Conservation (phyloP, 2,797 vertebrate species). For the Amblyraja radiata region DNA sequence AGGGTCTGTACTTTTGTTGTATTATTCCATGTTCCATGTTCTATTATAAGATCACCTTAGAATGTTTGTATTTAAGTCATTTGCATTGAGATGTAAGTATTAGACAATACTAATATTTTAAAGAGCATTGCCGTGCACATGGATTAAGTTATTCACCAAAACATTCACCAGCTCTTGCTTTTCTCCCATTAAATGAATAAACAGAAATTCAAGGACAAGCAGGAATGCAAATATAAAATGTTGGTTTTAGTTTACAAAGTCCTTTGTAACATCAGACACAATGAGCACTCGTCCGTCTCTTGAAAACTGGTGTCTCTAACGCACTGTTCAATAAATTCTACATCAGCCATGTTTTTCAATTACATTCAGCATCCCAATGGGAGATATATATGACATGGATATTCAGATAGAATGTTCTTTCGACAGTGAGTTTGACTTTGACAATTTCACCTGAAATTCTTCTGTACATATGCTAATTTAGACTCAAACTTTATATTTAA, state of each 20-base stretch:
- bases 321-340: not conserved
- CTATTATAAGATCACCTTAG: not conserved
- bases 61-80: not conserved
- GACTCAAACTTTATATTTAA: no score
- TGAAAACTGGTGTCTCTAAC: not conserved
- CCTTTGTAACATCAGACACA: not conserved
- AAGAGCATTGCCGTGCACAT: not conserved
- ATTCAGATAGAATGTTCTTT: not conserved
- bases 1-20: no score
- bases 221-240: not conserved
- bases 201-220: not conserved
- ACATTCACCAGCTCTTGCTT: not conserved
- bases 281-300: not conserved
- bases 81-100: not conserved
- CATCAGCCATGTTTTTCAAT: not conserved
- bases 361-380: not conserved
- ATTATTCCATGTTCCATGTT: no score
- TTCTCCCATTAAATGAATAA: not conserved
- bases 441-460: no score
- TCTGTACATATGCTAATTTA: no score
- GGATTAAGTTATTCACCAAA: not conserved
- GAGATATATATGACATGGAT: not conserved
- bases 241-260: not conserved
- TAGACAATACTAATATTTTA: not conserved
- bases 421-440: not conserved